phyloP scores from a whole-genome alignment of 1,140 invertebrate genomes.

The Drosophila ironensis region DNA sequence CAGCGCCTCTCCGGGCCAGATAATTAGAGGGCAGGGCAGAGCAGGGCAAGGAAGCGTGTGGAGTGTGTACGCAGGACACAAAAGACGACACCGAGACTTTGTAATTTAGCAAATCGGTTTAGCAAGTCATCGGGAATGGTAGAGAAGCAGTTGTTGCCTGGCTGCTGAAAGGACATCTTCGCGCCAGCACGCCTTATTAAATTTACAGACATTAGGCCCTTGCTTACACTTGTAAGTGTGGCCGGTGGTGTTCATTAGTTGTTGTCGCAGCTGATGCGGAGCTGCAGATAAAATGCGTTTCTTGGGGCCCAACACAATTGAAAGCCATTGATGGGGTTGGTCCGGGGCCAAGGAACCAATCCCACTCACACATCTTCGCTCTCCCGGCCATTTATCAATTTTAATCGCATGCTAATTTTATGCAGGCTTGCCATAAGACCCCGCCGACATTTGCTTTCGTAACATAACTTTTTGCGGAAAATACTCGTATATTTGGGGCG shows the following conservation, averaged over 20 bases:
- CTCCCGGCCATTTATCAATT: slow-evolving; percentile 58
- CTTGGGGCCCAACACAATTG: slow-evolving; percentile 26
- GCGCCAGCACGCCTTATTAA: slow-evolving; percentile 51
- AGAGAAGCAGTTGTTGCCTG: too few relatives aligned
- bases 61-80: slow-evolving; percentile 7
- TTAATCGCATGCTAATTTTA: slow-evolving; percentile 73
- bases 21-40: slow-evolving; percentile 48
- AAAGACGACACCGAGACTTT: slow-evolving; percentile 44
- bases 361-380: slow-evolving; percentile 23
- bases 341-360: not conserved
- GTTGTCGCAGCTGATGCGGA: not conserved
- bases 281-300: not conserved
- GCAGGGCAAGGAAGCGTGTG: not conserved
- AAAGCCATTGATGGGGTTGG: slow-evolving; percentile 20
- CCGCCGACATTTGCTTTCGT: slow-evolving; percentile 45
- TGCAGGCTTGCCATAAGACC: slow-evolving; percentile 51
- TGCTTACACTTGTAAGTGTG: slow-evolving; percentile 30
- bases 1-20: slow-evolving; percentile 30
- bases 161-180: not conserved
- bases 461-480: slow-evolving; percentile 25
- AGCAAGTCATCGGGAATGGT: slow-evolving; percentile 41
- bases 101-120: slow-evolving; percentile 75
- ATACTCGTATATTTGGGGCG: not conserved
- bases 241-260: slow-evolving; percentile 4
- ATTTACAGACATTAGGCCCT: slow-evolving; percentile 48